Base-by-base conservation (phyloP, 92 coral and sea anemone genomes). In the Montipora capitata region DNA sequence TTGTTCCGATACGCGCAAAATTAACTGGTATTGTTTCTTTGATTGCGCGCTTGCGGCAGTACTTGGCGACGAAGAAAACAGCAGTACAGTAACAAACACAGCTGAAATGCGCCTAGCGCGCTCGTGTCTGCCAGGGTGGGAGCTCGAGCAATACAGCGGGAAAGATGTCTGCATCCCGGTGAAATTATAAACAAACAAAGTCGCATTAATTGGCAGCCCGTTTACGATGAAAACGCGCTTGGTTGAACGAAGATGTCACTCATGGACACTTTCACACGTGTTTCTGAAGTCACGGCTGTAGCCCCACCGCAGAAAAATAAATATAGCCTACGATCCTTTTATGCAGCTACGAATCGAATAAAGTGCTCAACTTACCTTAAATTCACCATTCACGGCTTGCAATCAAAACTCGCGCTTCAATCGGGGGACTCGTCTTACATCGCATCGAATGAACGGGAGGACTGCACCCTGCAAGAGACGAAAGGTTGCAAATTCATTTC, bases 311-410 rank as follows among this genome's bases (percentile, higher is more conserved):
- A 68, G 69, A 91, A 93, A 90, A 93, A 92, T 89, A 93, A 93
- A 95, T 93, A 93, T 68, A 89, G 80, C 70, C 83, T 95, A 84
- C 95, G 94, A 92, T 94, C 98, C 93, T 82, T 94, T 93, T 95
- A 93, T 93, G 82, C 91, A 93, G 90, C 93, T 91, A 91, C 93
- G 93, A 91, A 89, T 95, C 65, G 96, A 93, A 96, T 96, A 93
- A 93, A 95, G 97, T 94, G 94, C 99, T 97, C 99, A 97, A 97
- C 99, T 97, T 97, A 97, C 99, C 96, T 92, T 54, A 94, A 97
- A 97, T 95, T 97, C 96, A 93, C 98, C 98, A 96, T 93, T 94
- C 98, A 95, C 98, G 94, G 96, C 95, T 95, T 97, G 99, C 98
- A 97, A 97, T 94, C 98, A 97, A 97, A 97, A 94, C 99, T 97